A percentile compares a stretch with the other conserved stretches of the same genome.
Evolutionary conservation across 2,797 vertebrate species (phyloP).

Genomic region (Chromis chromis): DNA sequence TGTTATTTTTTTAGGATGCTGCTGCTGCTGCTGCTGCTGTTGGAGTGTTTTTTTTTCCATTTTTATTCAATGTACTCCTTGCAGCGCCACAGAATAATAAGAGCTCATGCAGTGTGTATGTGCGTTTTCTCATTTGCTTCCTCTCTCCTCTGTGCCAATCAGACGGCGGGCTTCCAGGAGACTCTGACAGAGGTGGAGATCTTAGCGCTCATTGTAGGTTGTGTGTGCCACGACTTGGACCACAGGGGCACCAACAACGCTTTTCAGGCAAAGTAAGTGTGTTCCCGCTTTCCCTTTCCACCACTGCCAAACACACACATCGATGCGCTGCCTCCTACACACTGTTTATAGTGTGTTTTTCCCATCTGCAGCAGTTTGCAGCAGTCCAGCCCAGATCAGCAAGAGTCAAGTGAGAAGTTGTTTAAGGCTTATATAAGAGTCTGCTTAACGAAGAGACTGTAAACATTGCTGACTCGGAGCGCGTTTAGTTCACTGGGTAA

Average conservation of each 20-base stretch:
- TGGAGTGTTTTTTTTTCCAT: slow-evolving; percentile 43
- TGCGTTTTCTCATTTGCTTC: slow-evolving; percentile 48
- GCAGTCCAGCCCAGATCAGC: slow-evolving; percentile 54
- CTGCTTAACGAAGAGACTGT: slow-evolving; percentile 57
- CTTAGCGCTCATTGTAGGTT: slow-evolving; percentile 97
- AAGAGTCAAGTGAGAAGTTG: slow-evolving; percentile 64
- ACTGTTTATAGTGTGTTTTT: slow-evolving; percentile 46
- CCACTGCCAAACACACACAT: not conserved
- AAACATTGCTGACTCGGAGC: slow-evolving; percentile 56
- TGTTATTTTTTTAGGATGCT: slow-evolving; percentile 33
- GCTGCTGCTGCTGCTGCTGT: slow-evolving; percentile 22
- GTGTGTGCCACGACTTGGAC: slow-evolving; percentile 98
- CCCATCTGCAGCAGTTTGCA: slow-evolving; percentile 67
- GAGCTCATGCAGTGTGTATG: slow-evolving; percentile 6
- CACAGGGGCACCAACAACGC: slow-evolving; percentile 99
- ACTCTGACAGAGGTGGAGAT: slow-evolving; percentile 96
- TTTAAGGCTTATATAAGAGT: slow-evolving; percentile 72
- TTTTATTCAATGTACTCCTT: slow-evolving; percentile 55
- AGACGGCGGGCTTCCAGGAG: slow-evolving; percentile 98
- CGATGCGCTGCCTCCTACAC: slow-evolving; percentile 46
- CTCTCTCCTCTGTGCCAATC: slow-evolving; percentile 61
- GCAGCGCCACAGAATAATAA: slow-evolving; percentile 31
- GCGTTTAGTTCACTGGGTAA: slow-evolving; percentile 47
- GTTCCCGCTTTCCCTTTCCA: not conserved
- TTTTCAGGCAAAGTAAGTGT: slow-evolving; percentile 98